Evolutionary conservation across 2,888 invertebrate species (phyloP).

Genomic region (Drosophila nigricruria): DNA sequence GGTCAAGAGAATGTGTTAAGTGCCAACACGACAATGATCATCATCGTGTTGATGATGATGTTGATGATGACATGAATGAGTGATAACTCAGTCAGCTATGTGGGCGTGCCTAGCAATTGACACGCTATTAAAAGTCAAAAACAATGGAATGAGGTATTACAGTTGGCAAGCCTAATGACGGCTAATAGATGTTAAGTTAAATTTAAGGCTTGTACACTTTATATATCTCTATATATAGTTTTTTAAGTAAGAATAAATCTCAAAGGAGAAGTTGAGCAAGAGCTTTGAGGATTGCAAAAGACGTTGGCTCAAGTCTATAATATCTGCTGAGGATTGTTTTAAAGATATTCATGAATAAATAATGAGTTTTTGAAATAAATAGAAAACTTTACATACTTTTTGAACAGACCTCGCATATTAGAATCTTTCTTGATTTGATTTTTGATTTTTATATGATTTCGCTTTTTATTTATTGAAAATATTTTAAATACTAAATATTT

Average conservation of each 20-base stretch:
- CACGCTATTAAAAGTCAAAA: conserved; percentile 72
- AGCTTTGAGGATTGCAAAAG: too few species aligned
- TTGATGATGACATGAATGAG: conserved; percentile 68
- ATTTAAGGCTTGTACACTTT: neutral
- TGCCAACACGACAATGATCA: conserved; percentile 61
- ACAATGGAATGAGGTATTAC: conserved; percentile 42
- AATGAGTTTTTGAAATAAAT: too few species aligned
- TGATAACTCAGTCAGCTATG: conserved; percentile 53
- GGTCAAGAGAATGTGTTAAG: conserved; percentile 81
- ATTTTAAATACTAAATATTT: neutral
- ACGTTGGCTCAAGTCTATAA: too few species aligned
- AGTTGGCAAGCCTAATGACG: conserved; percentile 7
- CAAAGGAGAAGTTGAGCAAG: too few species aligned
- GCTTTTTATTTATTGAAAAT: neutral
- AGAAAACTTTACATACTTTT: too few species aligned
- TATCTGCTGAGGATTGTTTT: too few species aligned
- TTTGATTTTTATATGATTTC: too few species aligned
- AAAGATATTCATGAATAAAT: too few species aligned
- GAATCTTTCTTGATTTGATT: too few species aligned
- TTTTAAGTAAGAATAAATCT: too few species aligned
- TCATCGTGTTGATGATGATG: conserved; percentile 20
- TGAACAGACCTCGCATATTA: neutral
- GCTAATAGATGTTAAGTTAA: conserved; percentile 19
- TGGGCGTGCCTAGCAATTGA: conserved; percentile 73
- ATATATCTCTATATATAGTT: too few species aligned